A percentile compares a stretch with the other conserved stretches of the same genome.
These are phyloP conservation scores for Umimayanthus chanpuru DNA, from an alignment of 92 coral and sea anemone genomes.

Conservation along the genomic window DNA sequence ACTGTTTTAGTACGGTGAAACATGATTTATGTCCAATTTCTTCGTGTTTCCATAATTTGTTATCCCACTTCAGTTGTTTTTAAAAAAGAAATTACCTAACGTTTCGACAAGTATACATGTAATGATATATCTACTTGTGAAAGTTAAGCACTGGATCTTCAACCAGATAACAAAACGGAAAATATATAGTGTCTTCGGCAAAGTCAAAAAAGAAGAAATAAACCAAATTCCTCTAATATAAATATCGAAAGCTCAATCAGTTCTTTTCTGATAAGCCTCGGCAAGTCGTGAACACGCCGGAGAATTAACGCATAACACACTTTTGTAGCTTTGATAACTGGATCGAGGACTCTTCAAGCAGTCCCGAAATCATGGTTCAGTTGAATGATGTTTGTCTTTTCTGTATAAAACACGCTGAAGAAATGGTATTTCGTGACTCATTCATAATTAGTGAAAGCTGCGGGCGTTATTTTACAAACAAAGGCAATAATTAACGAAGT, in stretches of 20 bases:
- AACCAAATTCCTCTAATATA: neutral
- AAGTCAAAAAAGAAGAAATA: too few relatives aligned
- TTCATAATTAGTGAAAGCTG: neutral
- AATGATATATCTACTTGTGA: neutral
- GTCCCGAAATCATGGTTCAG: neutral
- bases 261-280: neutral
- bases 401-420: neutral
- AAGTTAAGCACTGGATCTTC: neutral
- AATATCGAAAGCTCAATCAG: too few relatives aligned
- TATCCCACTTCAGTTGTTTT: neutral
- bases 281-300: neutral
- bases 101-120: neutral
- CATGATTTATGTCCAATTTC: too few relatives aligned
- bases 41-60: too few relatives aligned
- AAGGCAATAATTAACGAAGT: neutral
- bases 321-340: too few relatives aligned
- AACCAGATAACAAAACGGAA: neutral
- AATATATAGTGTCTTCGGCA: neutral
- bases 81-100: neutral
- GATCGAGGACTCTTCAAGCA: too few relatives aligned
- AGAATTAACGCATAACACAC: too few relatives aligned
- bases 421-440: constrained; percentile 22
- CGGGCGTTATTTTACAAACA: constrained; percentile 4
- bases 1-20: too few relatives aligned
- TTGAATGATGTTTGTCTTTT: neutral